Evolutionary conservation across 2,888 invertebrate genomes (phyloP), one percentile per base, ranked within the genome.

Genomic region (Dryomyza anilis): DNA sequence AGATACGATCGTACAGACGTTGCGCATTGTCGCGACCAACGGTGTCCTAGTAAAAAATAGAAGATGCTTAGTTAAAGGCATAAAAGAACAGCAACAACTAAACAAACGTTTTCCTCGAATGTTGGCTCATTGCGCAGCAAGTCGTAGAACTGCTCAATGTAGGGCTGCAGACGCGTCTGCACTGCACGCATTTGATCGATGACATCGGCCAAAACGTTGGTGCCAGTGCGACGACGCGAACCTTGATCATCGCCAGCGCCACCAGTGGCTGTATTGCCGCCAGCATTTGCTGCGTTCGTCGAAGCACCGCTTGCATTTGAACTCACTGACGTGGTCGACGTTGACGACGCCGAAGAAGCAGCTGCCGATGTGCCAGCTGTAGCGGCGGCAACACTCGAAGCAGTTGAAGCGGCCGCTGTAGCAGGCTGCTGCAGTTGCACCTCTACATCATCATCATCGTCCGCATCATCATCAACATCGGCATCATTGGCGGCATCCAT

Each of bases 1-100:
- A 90, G 0, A 94, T 90, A 60, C 90, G 85, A 75, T 91, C 90
- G 69, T 91, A 89, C 45, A 89, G 84, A 14, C 88, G 86, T 79
- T 94, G 93, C 3, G 86, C 86, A 68, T 85, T 84, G 52, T 85
- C 83, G 4, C 83, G 82, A 0, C 84, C 83, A 58, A 86, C 84
- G 65, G 85, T 81, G 46, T 84, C 82, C 77, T 78, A 46, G 36
- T 7, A 2, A 33, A 21, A 46, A 16, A 55, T 36, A 36, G 46
- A 33, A n/a, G 14, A 55, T 25, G 23, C 7, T 4, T 56, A 8
- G n/a, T 52, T 14, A n/a, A 53, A 53, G 1, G 39, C 25, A 10
- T 10, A 21, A 8, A 8, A n/a, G n/a, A n/a, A n/a, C n/a, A n/a
- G n/a, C n/a, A n/a, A n/a, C n/a, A n/a, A n/a, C n/a, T n/a, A 4